phyloP scores from a whole-genome alignment of 2,888 invertebrate species.

The Brachynemurus nebulosus region DNA sequence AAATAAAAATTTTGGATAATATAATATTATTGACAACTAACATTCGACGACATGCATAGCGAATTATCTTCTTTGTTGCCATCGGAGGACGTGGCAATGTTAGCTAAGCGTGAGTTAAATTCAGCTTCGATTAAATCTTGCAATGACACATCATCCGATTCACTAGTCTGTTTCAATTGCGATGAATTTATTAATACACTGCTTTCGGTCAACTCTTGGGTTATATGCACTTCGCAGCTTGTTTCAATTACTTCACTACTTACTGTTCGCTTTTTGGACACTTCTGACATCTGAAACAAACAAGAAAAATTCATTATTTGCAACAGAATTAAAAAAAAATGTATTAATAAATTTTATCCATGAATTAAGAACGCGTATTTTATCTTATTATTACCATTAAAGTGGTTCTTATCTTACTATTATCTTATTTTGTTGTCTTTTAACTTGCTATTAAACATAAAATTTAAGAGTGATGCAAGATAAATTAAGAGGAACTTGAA shows the following conservation, averaged over 20 bases:
- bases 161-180: too few species aligned
- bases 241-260: constrained; percentile 4
- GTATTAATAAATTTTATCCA: too few species aligned
- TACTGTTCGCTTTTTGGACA: constrained; percentile 8
- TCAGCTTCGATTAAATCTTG: constrained; percentile 10
- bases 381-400: too few species aligned
- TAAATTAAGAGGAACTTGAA: too few species aligned
- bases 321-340: too few species aligned
- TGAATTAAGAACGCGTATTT: too few species aligned
- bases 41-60: constrained; percentile 7
- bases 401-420: too few species aligned
- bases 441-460: too few species aligned
- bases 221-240: constrained; percentile 3
- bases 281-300: constrained; percentile 10
- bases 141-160: constrained; percentile 4
- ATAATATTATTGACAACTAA: constrained; percentile 5
- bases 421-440: too few species aligned
- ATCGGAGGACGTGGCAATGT: neutral
- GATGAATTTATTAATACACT: constrained; percentile 1
- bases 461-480: too few species aligned
- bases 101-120: constrained; percentile 7
- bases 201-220: constrained; percentile 4
- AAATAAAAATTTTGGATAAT: neutral
- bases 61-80: neutral
- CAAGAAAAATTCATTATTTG: neutral